Evolutionary conservation across 2,113 vertebrate species (phyloP), one percentile per base, ranked within the genome.

Genomic region (Xyliphius kryptos): DNA sequence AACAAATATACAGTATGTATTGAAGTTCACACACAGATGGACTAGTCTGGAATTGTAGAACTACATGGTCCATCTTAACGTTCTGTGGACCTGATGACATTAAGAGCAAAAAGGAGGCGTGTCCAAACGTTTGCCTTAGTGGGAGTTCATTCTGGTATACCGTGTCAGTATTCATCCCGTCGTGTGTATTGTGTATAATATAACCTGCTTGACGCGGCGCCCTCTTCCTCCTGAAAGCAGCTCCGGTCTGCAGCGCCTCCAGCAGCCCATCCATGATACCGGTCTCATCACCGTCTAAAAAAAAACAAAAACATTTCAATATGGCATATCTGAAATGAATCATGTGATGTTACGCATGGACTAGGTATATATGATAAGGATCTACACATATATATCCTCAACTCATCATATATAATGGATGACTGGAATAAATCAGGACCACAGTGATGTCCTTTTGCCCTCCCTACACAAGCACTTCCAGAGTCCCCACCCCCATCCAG

Each of bases 161-260:
- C n/a, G n/a, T n/a, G n/a, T n/a, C n/a, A n/a, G n/a, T n/a, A n/a
- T n/a, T n/a, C n/a, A n/a, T n/a, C n/a, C n/a, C n/a, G n/a, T n/a
- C n/a, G 16, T 14, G 26, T 16, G 13, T 56, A 22, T 55, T 57
- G 17, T 44, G 19, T 20, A 43, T 3, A 61, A 57, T 49, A 43
- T 72, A 68, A 85, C 88, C 86, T 80, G 87, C 85, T 85, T 87
- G 91, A 7, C 89, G 72, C 0, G 75, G 87, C 72, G 76, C 89
- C 79, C 91, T 83, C 77, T 90, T 92, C 47, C 72, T 59, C 55
- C 67, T 80, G 85, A 93, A 91, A 14, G 90, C 89, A 51, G 91
- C 80, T 0, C 88, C 77, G 0, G 89, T 86, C 71, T 88, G 85
- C 75, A 90, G 76, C 0, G 86, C 89, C 80, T 88, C 89, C 76